These are phyloP conservation scores for Myathropa florea DNA, from an alignment of 2,888 invertebrate species.

Conservation along the genomic window DNA sequence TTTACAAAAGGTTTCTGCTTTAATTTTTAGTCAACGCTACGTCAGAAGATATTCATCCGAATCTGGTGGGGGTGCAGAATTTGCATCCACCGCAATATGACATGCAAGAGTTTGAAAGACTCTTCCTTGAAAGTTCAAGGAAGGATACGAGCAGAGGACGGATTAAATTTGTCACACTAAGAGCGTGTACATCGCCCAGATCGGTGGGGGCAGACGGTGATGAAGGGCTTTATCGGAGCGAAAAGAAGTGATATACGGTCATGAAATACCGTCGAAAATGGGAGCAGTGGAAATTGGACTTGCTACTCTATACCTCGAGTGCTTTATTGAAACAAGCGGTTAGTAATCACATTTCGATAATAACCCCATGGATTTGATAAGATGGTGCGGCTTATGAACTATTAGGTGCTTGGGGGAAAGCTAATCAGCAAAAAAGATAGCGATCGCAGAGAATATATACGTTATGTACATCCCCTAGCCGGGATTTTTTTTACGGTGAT, in stretches of 20 bases:
- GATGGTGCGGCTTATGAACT: neutral
- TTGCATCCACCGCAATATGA: constrained; percentile 46
- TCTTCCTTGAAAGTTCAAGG: constrained; percentile 29
- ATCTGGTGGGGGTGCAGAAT: neutral
- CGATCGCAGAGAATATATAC: neutral
- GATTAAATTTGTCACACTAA: constrained; percentile 68
- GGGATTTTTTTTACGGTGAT: no score
- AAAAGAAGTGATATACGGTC: constrained; percentile 34
- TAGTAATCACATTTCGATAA: neutral
- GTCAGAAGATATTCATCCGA: neutral
- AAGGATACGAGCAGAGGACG: constrained; percentile 51
- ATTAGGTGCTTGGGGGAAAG: neutral
- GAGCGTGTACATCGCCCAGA: constrained; percentile 37
- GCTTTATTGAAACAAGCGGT: neutral
- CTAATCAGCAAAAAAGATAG: neutral
- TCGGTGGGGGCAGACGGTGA: constrained; percentile 41
- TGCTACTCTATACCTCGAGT: no score
- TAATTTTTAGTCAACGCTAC: constrained; percentile 36
- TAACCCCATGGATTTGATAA: neutral
- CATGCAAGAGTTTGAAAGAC: constrained; percentile 16
- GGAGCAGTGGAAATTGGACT: no score
- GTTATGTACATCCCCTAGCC: neutral
- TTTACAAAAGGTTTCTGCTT: constrained; percentile 39
- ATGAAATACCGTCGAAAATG: no score
- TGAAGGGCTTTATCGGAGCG: constrained; percentile 45